These are phyloP conservation scores for Osmerus eperlanus DNA, from an alignment of 2,113 vertebrate genomes.

Conservation along the genomic window DNA sequence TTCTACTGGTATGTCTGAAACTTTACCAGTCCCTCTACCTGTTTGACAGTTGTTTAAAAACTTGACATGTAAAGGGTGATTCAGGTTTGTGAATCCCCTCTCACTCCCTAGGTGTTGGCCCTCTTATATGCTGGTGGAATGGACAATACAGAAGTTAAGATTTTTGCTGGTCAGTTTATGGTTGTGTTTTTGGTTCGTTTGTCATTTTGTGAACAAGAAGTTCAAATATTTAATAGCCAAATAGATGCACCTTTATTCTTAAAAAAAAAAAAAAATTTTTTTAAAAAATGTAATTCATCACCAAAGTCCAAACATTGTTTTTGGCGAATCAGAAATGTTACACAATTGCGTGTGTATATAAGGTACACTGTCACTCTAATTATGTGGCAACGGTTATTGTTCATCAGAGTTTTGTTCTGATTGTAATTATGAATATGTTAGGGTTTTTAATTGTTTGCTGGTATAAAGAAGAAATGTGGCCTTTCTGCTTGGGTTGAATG, in stretches of 20 bases:
- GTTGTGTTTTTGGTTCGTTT: not conserved
- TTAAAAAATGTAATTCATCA: conserved; percentile 46
- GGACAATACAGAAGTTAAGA: no score
- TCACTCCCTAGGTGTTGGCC: no score
- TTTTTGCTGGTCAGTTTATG: conserved; percentile 4
- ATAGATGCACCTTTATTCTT: conserved; percentile 46
- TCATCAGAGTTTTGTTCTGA: conserved; percentile 30
- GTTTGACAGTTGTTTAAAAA: no score
- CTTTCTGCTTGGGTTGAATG: conserved; percentile 54
- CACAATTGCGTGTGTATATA: conserved; percentile 61
- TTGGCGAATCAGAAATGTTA: conserved; percentile 32
- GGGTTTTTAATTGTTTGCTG: conserved; percentile 30
- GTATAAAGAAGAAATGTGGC: conserved; percentile 46
- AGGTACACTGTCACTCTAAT: conserved; percentile 58
- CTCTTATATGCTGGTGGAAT: no score
- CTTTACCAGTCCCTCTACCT: no score
- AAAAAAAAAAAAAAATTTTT: conserved; percentile 33
- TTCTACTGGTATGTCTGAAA: no score
- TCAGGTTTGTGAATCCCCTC: no score
- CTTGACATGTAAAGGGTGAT: no score
- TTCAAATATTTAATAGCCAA: conserved; percentile 29
- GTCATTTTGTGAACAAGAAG: conserved; percentile 20
- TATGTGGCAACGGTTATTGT: conserved; percentile 43
- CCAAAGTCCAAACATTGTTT: conserved; percentile 55
- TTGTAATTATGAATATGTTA: conserved; percentile 16